Conservation (phyloP, 2,797 vertebrate genomes). For the Benthosema pterotum region DNA sequence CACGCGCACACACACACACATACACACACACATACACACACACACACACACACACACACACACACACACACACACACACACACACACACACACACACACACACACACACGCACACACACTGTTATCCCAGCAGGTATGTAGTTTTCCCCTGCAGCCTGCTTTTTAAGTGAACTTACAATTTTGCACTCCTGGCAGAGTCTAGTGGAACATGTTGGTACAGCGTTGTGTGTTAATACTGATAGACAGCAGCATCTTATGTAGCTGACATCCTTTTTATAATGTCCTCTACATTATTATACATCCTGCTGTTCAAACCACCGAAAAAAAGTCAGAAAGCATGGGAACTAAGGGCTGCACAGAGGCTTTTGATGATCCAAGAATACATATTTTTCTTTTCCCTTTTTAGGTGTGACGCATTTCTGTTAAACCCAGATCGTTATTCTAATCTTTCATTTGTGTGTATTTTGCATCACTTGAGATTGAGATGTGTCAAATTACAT, state of each 20-base stretch:
- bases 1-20: slow-evolving; percentile 12
- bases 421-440: too few relatives aligned
- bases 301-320: slow-evolving; percentile 9
- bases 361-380: not conserved
- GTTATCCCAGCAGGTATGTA: slow-evolving; percentile 45
- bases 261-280: slow-evolving; percentile 35
- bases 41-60: not conserved
- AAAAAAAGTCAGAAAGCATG: not conserved
- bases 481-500: too few relatives aligned
- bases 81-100: slow-evolving; percentile 13
- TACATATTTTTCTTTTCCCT: too few relatives aligned
- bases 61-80: slow-evolving; percentile 3
- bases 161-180: slow-evolving; percentile 30
- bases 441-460: too few relatives aligned
- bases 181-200: slow-evolving; percentile 52
- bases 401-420: too few relatives aligned
- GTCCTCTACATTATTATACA: slow-evolving; percentile 18
- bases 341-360: too few relatives aligned
- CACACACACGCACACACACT: not conserved
- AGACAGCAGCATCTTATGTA: slow-evolving; percentile 41
- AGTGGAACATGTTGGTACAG: slow-evolving; percentile 66
- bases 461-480: too few relatives aligned
- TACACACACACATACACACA: slow-evolving; percentile 4
- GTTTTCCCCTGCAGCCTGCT: slow-evolving; percentile 65
- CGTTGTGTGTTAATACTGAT: slow-evolving; percentile 31